phyloP scores from a whole-genome alignment of 2,113 vertebrate species.

The Neotragus pygmaeus region DNA sequence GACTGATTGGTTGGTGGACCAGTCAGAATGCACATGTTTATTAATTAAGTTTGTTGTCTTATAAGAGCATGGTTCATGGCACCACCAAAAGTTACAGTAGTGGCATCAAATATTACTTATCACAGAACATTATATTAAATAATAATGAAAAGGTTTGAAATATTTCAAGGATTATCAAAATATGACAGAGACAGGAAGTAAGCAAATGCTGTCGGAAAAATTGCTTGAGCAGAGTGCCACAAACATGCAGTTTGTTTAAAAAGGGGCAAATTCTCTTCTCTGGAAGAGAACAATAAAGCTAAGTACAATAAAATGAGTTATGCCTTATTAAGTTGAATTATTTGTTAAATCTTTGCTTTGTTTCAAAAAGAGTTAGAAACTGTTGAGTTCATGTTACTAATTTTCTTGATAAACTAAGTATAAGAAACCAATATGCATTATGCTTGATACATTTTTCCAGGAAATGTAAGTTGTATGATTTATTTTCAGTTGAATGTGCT shows the following conservation, averaged over 20 bases:
- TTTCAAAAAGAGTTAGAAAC: background rate
- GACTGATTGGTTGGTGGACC: background rate
- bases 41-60: background rate
- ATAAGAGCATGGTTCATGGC: background rate
- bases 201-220: background rate
- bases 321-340: background rate
- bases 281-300: background rate
- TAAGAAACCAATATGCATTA: background rate
- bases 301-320: background rate
- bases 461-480: conserved; percentile 5
- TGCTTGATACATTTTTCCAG: background rate
- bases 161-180: background rate
- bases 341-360: background rate
- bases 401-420: background rate
- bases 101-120: background rate
- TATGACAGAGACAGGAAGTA: background rate
- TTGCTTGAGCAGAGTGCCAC: background rate
- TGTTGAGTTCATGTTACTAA: background rate
- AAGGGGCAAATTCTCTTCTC: background rate
- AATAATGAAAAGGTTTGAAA: background rate
- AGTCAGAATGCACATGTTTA: background rate
- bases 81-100: background rate
- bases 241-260: background rate
- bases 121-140: background rate
- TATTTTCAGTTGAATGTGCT: background rate